A percentile compares a stretch with the other conserved stretches of the same genome.
These are phyloP conservation scores for Cyprinodon tularosa DNA, from an alignment of 2,113 vertebrate genomes.

Conservation along the genomic window DNA sequence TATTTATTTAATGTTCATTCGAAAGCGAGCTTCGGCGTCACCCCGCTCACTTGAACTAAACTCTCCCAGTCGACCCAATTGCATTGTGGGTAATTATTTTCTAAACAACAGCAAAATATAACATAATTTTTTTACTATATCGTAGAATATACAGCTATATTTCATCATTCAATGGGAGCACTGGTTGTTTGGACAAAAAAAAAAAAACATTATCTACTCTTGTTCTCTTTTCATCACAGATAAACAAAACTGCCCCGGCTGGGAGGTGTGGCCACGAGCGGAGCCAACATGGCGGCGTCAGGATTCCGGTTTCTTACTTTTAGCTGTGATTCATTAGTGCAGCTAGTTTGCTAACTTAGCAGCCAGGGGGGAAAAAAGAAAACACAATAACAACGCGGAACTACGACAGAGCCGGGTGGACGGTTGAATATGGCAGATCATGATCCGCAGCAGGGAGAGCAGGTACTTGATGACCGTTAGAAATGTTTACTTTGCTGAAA, in stretches of 20 bases:
- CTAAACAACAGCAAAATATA: slow-evolving; percentile 28
- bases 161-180: not conserved
- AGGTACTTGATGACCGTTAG: slow-evolving; percentile 62
- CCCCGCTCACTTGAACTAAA: not conserved
- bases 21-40: not conserved
- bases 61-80: slow-evolving; percentile 45
- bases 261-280: slow-evolving; percentile 56
- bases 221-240: not conserved
- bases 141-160: not conserved
- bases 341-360: slow-evolving; percentile 32
- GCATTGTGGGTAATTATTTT: slow-evolving; percentile 64
- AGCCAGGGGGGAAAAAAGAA: slow-evolving; percentile 7
- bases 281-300: slow-evolving; percentile 62
- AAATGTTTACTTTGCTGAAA: not conserved
- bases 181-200: not conserved
- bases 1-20: not conserved
- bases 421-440: slow-evolving; percentile 78
- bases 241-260: not conserved
- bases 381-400: slow-evolving; percentile 34
- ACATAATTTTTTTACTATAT: not conserved
- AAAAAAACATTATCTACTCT: not conserved
- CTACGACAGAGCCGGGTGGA: slow-evolving; percentile 5
- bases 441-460: slow-evolving; percentile 64
- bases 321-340: slow-evolving; percentile 62
- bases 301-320: slow-evolving; percentile 52